Evolutionary conservation across 1,140 invertebrate species (phyloP).

Genomic region (Heliothis virescens): DNA sequence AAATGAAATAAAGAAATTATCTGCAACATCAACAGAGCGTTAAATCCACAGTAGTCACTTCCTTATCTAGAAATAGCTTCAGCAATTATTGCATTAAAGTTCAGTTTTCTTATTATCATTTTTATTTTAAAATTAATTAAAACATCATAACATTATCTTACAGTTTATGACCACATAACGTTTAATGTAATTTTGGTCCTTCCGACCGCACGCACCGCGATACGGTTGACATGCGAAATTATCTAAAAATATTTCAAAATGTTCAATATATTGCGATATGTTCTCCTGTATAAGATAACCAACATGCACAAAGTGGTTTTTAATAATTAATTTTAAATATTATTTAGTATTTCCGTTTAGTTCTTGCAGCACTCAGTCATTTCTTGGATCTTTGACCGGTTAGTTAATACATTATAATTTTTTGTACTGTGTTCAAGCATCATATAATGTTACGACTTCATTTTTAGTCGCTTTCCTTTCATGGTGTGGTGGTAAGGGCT

Average conservation of each 20-base stretch:
- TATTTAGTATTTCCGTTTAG: slow-evolving; percentile 15
- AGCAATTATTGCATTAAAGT: not conserved
- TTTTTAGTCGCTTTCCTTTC: not conserved
- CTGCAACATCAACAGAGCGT: no score
- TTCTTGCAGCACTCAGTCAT: slow-evolving; percentile 5
- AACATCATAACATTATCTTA: not conserved
- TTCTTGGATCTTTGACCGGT: not conserved
- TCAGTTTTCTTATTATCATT: no score
- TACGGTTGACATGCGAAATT: not conserved
- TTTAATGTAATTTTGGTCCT: not conserved
- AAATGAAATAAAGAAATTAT: no score
- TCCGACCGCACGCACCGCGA: not conserved
- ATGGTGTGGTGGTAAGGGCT: not conserved
- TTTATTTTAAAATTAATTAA: not conserved
- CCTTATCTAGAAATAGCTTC: not conserved
- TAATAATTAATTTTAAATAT: not conserved
- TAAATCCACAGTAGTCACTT: no score
- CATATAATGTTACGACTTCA: slow-evolving; percentile 4
- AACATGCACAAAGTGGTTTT: not conserved
- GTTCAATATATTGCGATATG: not conserved
- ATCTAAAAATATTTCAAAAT: slow-evolving; percentile 16
- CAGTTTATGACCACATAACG: not conserved
- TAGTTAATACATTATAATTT: not conserved
- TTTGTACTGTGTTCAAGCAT: not conserved
- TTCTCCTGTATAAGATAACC: not conserved